These are phyloP conservation scores for Drusus annulatus DNA, from an alignment of 1,140 invertebrate species.

Conservation along the genomic window DNA sequence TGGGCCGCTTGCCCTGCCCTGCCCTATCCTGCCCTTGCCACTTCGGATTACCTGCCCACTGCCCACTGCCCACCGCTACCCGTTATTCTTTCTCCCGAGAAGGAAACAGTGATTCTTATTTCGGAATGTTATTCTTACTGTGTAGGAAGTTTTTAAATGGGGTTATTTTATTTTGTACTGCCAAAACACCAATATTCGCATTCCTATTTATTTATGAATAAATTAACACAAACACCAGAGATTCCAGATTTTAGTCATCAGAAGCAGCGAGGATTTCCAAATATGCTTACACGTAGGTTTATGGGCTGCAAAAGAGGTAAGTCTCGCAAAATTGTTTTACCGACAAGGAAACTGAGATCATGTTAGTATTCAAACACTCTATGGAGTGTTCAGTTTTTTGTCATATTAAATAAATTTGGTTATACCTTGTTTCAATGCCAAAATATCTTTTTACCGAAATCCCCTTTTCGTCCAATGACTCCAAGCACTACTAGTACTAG, in stretches of 20 bases:
- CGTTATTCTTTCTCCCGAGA: background rate
- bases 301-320: too few relatives aligned
- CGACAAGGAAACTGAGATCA: too few relatives aligned
- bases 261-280: background rate
- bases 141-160: background rate
- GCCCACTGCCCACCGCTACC: background rate
- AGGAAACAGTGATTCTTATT: background rate
- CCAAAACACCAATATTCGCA: too few relatives aligned
- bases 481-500: too few relatives aligned
- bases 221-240: background rate
- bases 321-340: too few relatives aligned
- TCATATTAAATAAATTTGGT: background rate
- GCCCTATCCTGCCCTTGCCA: background rate
- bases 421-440: background rate
- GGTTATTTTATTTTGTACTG: background rate
- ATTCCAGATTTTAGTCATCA: background rate
- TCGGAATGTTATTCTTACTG: background rate
- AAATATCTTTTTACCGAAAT: too few relatives aligned
- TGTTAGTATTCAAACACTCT: too few relatives aligned
- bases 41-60: background rate
- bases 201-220: background rate
- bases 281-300: too few relatives aligned
- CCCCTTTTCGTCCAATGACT: too few relatives aligned
- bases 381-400: too few relatives aligned
- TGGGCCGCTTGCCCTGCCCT: background rate